Base-by-base conservation (phyloP, 2,888 invertebrate species). In the Crepidodera aurea region DNA sequence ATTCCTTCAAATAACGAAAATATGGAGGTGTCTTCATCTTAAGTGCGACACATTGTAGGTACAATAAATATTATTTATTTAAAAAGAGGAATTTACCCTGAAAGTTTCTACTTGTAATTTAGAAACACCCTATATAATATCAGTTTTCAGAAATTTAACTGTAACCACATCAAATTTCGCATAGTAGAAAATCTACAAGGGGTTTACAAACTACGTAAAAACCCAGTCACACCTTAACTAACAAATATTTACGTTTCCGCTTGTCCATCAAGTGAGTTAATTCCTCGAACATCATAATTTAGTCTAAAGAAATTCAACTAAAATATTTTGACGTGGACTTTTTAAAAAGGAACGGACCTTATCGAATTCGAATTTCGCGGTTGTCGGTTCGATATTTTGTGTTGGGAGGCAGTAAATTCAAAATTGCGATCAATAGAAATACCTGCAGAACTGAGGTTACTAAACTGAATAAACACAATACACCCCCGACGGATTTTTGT, bases 261-360 rank as follows among this genome's bases (percentile, higher is more conserved):
- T 18, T 12, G 42, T 42, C 42, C 18, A 8, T 42, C 42, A 19
- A 5, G 39, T 19, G 7, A 8, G 12, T 10, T 42, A 4, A 1
- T 42, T 42, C 42, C 18, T 10, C 42, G 42, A 42, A 42, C 6
- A 1, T 29, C 10, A 10, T 29, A 29, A 29, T 29, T 29, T 29
- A 29, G 10, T 29, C 4, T 2, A 29, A 29, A 29, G 29, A 29
- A 29, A 29, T 25, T 25, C 10, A 29, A 29, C 29, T 8, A 29
- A 39, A 42, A 42, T 42, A 42, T 42, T 42, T 13, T 42, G 42
- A 42, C 42, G 16, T 15, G 12, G 16, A 29, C 42, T 10, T 15
- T 42, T 13, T 15, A 16, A 19, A 42, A 16, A 18, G 7, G 7
- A 39, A 7, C 13, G 16, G 42, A 42, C 42, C 42, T 18, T 42